phyloP scores from a whole-genome alignment of 2,888 invertebrate genomes.

The Protodeltote pygarga region DNA sequence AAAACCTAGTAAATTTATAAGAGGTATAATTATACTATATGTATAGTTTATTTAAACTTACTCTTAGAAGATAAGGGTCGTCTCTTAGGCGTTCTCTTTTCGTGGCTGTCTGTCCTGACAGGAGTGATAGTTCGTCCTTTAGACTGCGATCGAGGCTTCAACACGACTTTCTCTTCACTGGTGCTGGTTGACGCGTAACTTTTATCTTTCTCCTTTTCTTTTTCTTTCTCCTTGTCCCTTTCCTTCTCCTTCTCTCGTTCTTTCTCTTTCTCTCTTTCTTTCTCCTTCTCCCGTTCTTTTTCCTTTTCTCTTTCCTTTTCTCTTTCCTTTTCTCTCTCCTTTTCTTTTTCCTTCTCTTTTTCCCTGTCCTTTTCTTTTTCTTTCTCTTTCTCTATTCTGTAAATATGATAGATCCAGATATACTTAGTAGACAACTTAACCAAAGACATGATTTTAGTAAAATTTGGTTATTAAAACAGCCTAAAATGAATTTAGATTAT shows the following conservation, averaged over 20 bases:
- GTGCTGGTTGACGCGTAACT: constrained; percentile 59
- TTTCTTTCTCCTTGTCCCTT: constrained; percentile 62
- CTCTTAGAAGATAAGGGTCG: constrained; percentile 74
- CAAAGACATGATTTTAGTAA: too few species aligned
- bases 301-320: constrained; percentile 46
- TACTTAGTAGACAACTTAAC: too few species aligned
- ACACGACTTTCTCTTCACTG: constrained; percentile 69
- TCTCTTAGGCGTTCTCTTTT: constrained; percentile 73
- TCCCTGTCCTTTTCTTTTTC: constrained; percentile 43
- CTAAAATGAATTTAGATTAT: too few species aligned
- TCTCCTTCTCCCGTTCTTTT: constrained; percentile 50
- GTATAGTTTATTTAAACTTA: constrained; percentile 50
- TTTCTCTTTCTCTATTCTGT: constrained; percentile 56
- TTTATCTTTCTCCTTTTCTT: constrained; percentile 59
- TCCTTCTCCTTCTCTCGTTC: constrained; percentile 53
- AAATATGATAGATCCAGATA: constrained; percentile 1
- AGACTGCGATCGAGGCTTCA: constrained; percentile 76
- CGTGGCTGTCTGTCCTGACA: constrained; percentile 65
- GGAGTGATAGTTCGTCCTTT: constrained; percentile 72
- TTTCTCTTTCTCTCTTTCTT: constrained; percentile 55
- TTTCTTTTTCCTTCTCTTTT: constrained; percentile 55
- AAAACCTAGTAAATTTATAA: neutral
- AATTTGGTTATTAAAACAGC: too few species aligned
- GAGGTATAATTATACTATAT: neutral
- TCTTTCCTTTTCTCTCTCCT: constrained; percentile 42